phyloP scores from a whole-genome alignment of 23 tunicate genomes.

The Halocynthia aurantium region DNA sequence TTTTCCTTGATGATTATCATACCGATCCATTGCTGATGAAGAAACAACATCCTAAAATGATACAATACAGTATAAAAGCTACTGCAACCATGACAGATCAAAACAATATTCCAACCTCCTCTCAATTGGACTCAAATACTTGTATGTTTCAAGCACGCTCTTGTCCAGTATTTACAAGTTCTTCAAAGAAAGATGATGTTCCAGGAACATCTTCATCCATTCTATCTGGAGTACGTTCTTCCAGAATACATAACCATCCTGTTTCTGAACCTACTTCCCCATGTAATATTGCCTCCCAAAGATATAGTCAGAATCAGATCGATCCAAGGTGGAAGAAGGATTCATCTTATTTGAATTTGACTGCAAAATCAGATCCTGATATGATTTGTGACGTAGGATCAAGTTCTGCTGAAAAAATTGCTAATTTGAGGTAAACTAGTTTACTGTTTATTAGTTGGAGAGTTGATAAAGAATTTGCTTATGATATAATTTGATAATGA shows the following conservation, averaged over 20 bases:
- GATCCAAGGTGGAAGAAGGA: no score
- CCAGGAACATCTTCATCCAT: neutral
- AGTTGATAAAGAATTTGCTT: no score
- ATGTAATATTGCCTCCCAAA: no score
- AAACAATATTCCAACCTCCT: neutral
- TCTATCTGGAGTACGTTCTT: neutral
- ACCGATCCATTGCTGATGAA: neutral
- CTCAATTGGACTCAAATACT: neutral
- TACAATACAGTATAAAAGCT: neutral
- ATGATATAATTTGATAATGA: no score
- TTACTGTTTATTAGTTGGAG: neutral
- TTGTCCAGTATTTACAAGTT: neutral
- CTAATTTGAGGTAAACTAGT: no score
- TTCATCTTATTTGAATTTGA: no score
- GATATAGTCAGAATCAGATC: no score
- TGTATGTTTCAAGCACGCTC: conserved; percentile 9
- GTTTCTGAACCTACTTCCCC: neutral
- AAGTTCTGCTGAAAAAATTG: no score
- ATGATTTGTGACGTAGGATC: no score
- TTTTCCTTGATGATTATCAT: conserved; percentile 10
- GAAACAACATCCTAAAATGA: neutral
- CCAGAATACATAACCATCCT: neutral
- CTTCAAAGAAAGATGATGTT: neutral
- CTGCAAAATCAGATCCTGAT: no score
- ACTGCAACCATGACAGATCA: neutral